Base-by-base conservation (phyloP, 1,140 invertebrate species). In the Diplogasteroides magnus region DNA sequence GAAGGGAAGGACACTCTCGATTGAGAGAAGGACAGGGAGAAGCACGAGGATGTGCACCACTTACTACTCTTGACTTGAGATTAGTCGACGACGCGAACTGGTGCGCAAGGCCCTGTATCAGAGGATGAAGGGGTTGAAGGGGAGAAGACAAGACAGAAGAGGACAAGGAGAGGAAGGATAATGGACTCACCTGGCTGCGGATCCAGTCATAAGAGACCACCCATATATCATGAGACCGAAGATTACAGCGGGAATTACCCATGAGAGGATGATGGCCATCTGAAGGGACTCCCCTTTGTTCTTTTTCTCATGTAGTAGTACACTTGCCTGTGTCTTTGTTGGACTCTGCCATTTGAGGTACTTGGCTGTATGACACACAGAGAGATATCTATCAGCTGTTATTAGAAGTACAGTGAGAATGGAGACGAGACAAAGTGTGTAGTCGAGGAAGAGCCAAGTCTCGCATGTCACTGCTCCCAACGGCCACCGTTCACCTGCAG, bases 391-490 rank as follows among this genome's bases (percentile, higher is more conserved):
- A 85, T 98, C 96, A 61, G 98, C 92, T 15, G 96, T 99, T 74
- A 99, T 99, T 61, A 98, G 87, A 29, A 99, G 88, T 1, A 99
- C 97, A 0, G 96, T 99, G 83, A 98, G 97, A 84, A 98, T 97
- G 0, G 95, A 98, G 2, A 97, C 94, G 27, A 99, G 86, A 82
- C 97, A 99, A 0, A 98, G 94, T 2, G 96, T 98, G 84, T 98
- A 98, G 85, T 99, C 97, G 15, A 98, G 91, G 0, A 94, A 96
- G 0, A 99, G 87, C 97, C 97, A 99, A 31, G 98, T 87, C 84
- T 99, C 95, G 84, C 97, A 99, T 0, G 97, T 86, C 61, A 98
- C 88, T 6, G 92, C 90, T 25, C 96, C 95, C 57, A 99, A 87
- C 80, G 97, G 91, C 97, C 97, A 99, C 78, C 93, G 91, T 28